These are phyloP conservation scores for Parascotia fuliginaria DNA, from an alignment of 2,888 invertebrate genomes.

Conservation along the genomic window DNA sequence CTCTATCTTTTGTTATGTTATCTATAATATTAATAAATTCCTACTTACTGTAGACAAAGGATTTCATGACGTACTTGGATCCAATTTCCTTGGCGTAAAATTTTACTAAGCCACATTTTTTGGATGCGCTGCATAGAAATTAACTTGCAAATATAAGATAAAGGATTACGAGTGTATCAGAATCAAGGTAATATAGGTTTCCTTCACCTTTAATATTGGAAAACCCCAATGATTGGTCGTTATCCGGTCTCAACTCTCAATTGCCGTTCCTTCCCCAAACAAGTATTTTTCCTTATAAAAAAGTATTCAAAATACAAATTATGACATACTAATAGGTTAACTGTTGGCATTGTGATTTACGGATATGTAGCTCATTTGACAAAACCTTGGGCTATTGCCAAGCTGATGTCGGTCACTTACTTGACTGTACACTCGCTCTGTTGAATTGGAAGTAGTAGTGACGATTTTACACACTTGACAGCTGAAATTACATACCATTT, in stretches of 20 bases:
- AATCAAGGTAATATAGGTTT: no score
- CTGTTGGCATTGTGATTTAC: conserved; percentile 37
- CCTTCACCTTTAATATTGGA: not conserved
- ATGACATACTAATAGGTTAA: conserved; percentile 44
- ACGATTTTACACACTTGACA: conserved; percentile 15
- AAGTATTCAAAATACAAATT: conserved; percentile 28
- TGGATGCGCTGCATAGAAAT: no score
- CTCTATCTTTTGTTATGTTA: no score
- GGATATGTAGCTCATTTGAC: conserved; percentile 46
- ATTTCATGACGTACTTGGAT: no score
- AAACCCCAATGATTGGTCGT: not conserved
- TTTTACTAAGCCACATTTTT: not conserved
- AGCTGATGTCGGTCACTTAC: conserved; percentile 52
- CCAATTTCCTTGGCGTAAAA: not conserved
- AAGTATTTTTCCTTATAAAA: conserved; percentile 15
- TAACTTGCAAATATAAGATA: no score
- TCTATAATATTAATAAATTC: no score
- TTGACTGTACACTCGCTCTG: conserved; percentile 36
- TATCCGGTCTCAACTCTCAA: not conserved
- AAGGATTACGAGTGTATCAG: no score
- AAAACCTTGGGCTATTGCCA: conserved; percentile 72
- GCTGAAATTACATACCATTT: conserved; percentile 25
- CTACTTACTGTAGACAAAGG: no score
- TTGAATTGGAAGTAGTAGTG: conserved; percentile 29
- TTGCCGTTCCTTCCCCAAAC: conserved; percentile 3